phyloP scores from a whole-genome alignment of 2,888 invertebrate genomes.

The Drosophila suboccidentalis region DNA sequence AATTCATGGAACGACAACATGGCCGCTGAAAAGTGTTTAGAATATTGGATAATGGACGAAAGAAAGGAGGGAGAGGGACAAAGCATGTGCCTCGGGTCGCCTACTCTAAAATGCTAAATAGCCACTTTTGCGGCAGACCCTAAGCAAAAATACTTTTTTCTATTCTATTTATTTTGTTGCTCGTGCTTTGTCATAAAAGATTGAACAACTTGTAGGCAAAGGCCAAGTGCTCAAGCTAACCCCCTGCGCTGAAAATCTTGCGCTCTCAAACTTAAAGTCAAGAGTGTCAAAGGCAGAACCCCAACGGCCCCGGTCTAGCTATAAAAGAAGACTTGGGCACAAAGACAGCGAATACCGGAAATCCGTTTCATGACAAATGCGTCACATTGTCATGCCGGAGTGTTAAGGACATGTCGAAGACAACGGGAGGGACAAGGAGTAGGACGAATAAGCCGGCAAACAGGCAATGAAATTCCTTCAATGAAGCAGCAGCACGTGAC shows the following conservation, averaged over 20 bases:
- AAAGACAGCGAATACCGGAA: conserved; percentile 78
- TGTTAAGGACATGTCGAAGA: conserved; percentile 57
- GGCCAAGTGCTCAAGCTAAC: conserved; percentile 27
- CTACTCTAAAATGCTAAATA: conserved; percentile 82
- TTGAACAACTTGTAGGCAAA: conserved; percentile 68
- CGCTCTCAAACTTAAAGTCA: conserved; percentile 53
- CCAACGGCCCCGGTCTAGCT: conserved; percentile 1
- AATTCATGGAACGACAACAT: conserved; percentile 58
- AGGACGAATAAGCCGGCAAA: conserved; percentile 65
- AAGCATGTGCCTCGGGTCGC: conserved; percentile 30
- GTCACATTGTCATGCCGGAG: conserved; percentile 71
- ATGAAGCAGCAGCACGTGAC: conserved; percentile 76
- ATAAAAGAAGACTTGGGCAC: conserved; percentile 31
- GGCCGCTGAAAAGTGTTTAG: conserved; percentile 17
- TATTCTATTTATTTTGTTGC: conserved; percentile 10
- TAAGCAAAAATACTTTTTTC: conserved; percentile 44
- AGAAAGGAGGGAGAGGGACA: not conserved
- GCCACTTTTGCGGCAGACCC: conserved; percentile 77
- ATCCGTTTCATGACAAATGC: conserved; percentile 82
- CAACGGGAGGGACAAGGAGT: not conserved
- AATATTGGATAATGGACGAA: not conserved
- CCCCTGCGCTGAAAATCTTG: not conserved
- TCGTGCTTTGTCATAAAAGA: conserved; percentile 69
- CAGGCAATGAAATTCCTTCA: conserved; percentile 77
- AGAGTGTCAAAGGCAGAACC: conserved; percentile 55